These are phyloP conservation scores for Cerastoderma edule DNA, from an alignment of 2,888 invertebrate species.

Conservation along the genomic window DNA sequence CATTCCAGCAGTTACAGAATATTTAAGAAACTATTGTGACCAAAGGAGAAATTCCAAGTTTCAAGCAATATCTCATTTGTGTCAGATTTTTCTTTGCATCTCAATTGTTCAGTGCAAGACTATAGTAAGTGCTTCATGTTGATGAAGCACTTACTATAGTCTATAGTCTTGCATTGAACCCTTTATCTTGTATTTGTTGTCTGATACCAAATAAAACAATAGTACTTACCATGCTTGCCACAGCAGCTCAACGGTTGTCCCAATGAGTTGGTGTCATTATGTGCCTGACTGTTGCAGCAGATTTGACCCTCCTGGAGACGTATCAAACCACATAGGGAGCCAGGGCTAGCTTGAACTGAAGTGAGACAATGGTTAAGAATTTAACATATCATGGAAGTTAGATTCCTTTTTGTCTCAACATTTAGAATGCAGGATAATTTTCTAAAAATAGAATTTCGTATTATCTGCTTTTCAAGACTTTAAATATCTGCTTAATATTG, in stretches of 20 bases:
- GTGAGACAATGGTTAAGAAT: too few species aligned
- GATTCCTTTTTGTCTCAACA: not conserved
- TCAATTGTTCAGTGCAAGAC: not conserved
- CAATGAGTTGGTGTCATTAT: not conserved
- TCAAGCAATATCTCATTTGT: conserved; percentile 8
- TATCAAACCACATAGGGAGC: too few species aligned
- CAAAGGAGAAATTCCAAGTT: conserved; percentile 13
- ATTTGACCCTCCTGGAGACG: not conserved
- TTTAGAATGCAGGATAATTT: not conserved
- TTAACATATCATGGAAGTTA: not conserved
- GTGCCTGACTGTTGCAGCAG: not conserved
- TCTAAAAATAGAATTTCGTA: not conserved
- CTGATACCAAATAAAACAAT: too few species aligned
- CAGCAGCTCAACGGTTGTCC: not conserved
- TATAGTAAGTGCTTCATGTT: not conserved
- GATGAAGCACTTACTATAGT: not conserved
- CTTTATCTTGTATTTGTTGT: too few species aligned
- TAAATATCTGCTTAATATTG: not conserved
- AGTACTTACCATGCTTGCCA: not conserved
- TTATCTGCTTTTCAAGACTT: not conserved
- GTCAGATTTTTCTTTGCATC: not conserved
- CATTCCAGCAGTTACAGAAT: not conserved
- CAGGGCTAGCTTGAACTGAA: too few species aligned
- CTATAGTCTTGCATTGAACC: too few species aligned
- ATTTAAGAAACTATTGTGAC: not conserved